Evolutionary conservation across 2,888 invertebrate genomes (phyloP).

Genomic region (Carcina quercana): DNA sequence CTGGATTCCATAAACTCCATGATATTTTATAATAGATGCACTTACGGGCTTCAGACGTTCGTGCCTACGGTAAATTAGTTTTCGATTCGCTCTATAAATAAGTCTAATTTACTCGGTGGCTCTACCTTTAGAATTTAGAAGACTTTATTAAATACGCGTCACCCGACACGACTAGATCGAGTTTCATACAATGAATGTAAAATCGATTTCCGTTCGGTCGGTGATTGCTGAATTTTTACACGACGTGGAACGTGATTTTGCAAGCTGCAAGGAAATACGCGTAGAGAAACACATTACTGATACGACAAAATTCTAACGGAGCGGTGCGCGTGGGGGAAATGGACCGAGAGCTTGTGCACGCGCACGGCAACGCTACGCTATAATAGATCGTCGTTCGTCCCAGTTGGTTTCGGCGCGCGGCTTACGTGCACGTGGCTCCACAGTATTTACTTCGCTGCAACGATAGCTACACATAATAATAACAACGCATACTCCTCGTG

Average conservation of each 20-base stretch:
- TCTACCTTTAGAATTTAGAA: background rate
- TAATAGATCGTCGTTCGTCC: conserved; percentile 67
- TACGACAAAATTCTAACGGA: conserved; percentile 23
- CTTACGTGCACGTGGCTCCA: conserved; percentile 61
- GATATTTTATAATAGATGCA: conserved; percentile 9
- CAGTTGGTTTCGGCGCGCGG: conserved; percentile 71
- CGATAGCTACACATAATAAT: conserved; percentile 18
- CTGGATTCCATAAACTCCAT: conserved; percentile 6
- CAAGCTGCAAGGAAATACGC: conserved; percentile 17
- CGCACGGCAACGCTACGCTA: conserved; percentile 43
- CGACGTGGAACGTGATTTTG: conserved; percentile 7
- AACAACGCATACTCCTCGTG: conserved; percentile 17
- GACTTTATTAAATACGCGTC: background rate
- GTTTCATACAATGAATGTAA: conserved; percentile 5
- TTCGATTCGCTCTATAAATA: conserved; percentile 9
- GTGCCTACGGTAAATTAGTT: conserved; percentile 11
- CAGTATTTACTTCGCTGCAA: conserved; percentile 40
- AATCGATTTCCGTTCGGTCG: conserved; percentile 2
- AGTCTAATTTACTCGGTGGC: conserved; percentile 8
- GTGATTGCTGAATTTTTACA: conserved; percentile 6
- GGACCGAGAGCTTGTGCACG: conserved; percentile 65
- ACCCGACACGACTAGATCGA: conserved; percentile 2
- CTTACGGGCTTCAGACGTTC: conserved; percentile 7
- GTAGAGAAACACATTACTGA: conserved; percentile 28
- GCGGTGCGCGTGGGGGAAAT: conserved; percentile 71